Conservation (phyloP, 2,113 vertebrate genomes). For the Oophaga pumilio region DNA sequence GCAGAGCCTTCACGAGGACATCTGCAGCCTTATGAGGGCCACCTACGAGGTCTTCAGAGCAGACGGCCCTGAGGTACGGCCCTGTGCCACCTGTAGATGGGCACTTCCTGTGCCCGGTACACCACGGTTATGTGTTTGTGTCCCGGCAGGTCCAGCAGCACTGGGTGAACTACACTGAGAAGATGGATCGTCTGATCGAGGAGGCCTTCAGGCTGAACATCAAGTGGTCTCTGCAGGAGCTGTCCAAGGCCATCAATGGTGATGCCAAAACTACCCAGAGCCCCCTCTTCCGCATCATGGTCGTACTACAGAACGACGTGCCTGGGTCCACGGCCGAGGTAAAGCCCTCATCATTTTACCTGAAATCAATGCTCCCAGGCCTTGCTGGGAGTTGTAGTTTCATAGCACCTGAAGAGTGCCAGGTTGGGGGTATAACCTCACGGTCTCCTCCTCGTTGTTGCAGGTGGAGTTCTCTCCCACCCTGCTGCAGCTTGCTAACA, state of each 20-base stretch:
- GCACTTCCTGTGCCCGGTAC: not conserved
- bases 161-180: constrained; percentile 76
- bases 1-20: constrained; percentile 69
- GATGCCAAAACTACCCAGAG: constrained; percentile 75
- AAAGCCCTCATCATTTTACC: not conserved
- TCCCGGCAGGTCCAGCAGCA: constrained; percentile 79
- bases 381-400: not conserved
- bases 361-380: too few species aligned
- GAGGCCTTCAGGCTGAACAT: constrained; percentile 78
- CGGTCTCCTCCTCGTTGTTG: not conserved
- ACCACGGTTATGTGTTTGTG: not conserved
- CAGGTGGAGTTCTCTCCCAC: constrained; percentile 85
- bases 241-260: constrained; percentile 82
- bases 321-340: constrained; percentile 73
- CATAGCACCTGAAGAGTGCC: not conserved
- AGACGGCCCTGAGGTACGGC: constrained; percentile 77
- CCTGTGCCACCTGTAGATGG: not conserved
- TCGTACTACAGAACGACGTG: constrained; percentile 69
- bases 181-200: constrained; percentile 80
- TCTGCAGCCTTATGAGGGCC: constrained; percentile 72
- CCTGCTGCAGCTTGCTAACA: constrained; percentile 71
- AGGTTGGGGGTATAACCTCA: too few species aligned
- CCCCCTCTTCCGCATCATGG: constrained; percentile 80
- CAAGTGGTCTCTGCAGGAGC: constrained; percentile 79
- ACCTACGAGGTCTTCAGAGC: constrained; percentile 77